Evolutionary conservation across 2,113 vertebrate genomes (phyloP).

Genomic region (Pardalotus punctatus): DNA sequence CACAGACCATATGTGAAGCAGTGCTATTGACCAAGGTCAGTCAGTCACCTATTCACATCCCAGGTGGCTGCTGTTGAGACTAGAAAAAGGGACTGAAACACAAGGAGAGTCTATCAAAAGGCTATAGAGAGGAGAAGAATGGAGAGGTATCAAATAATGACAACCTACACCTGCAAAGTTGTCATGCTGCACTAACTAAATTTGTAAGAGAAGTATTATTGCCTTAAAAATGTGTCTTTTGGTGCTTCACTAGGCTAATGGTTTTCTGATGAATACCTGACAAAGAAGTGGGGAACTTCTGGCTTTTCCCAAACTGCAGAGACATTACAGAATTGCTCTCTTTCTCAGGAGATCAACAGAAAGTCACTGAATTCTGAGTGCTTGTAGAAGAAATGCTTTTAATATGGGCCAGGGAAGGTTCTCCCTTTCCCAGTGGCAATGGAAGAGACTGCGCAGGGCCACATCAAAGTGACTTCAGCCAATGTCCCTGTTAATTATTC

Average conservation of each 20-base stretch:
- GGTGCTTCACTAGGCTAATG: neutral
- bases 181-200: neutral
- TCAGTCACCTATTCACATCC: neutral
- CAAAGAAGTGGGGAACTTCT: neutral
- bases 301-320: neutral
- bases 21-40: neutral
- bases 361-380: neutral
- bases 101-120: neutral
- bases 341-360: neutral
- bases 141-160: neutral
- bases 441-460: neutral
- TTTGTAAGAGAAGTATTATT: neutral
- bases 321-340: neutral
- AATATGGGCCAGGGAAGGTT: neutral
- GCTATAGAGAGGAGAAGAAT: constrained; percentile 1
- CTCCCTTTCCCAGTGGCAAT: neutral
- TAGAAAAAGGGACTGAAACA: constrained; percentile 14
- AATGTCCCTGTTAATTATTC: neutral
- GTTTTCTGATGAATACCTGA: neutral
- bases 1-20: neutral
- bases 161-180: neutral
- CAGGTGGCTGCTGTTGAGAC: neutral
- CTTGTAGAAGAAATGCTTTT: neutral
- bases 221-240: neutral
- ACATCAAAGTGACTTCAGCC: neutral